These are phyloP conservation scores for Drepana falcataria DNA, from an alignment of 2,888 invertebrate species.

Conservation along the genomic window DNA sequence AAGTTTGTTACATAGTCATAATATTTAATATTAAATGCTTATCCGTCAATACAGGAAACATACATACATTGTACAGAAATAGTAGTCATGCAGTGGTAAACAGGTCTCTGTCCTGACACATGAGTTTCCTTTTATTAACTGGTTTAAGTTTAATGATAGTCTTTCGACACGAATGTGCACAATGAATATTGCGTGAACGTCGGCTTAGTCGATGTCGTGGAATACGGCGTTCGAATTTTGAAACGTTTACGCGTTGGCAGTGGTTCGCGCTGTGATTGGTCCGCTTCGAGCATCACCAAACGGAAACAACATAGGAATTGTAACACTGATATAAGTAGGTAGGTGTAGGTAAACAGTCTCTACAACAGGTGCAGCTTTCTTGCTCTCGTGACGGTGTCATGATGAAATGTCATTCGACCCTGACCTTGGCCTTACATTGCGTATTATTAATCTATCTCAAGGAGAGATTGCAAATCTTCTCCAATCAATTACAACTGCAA, in stretches of 20 bases:
- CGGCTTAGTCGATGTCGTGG: too few relatives aligned
- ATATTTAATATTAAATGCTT: conserved; percentile 5
- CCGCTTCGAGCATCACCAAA: too few relatives aligned
- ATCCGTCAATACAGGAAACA: conserved; percentile 35
- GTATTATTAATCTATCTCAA: not conserved
- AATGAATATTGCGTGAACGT: too few relatives aligned
- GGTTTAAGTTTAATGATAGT: conserved; percentile 12
- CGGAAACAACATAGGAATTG: too few relatives aligned
- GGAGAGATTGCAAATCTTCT: too few relatives aligned
- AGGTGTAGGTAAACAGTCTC: too few relatives aligned
- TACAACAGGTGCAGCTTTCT: too few relatives aligned
- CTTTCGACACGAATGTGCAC: conserved; percentile 11
- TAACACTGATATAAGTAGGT: too few relatives aligned
- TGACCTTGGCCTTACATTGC: not conserved
- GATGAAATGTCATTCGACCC: not conserved
- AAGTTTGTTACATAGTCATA: conserved; percentile 4
- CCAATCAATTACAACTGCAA: not conserved
- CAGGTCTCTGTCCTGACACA: conserved; percentile 30
- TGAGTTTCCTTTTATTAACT: conserved; percentile 13
- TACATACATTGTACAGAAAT: conserved; percentile 17
- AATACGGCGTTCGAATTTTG: too few relatives aligned
- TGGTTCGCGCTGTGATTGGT: too few relatives aligned
- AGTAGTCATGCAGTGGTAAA: conserved; percentile 31
- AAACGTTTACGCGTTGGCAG: too few relatives aligned
- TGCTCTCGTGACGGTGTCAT: not conserved